phyloP scores from a whole-genome alignment of 1,140 invertebrate genomes.

The Eufriesea mexicana region DNA sequence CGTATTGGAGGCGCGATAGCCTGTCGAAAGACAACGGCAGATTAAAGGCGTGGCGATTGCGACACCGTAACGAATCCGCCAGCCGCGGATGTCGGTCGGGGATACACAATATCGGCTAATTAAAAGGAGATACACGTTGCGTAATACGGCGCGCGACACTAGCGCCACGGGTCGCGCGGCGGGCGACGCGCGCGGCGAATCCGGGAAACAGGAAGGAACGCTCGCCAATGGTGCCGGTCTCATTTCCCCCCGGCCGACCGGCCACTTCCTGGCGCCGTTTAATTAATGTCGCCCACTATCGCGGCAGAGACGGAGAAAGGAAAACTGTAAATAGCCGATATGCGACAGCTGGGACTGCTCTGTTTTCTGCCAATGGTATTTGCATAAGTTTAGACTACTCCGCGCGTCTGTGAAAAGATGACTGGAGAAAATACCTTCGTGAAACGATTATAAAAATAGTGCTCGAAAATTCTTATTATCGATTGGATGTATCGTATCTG shows the following conservation, averaged over 20 bases:
- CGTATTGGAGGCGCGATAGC: constrained; percentile 28
- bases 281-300: constrained; percentile 39
- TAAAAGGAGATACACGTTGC: constrained; percentile 52
- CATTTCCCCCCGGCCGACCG: constrained; percentile 34
- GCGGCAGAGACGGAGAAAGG: constrained; percentile 13
- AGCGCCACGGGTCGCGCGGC: background rate
- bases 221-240: constrained; percentile 18
- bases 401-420: too few relatives aligned
- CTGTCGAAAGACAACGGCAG: constrained; percentile 50
- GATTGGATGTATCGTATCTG: too few relatives aligned
- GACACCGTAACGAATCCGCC: constrained; percentile 33
- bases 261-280: constrained; percentile 44
- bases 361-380: background rate
- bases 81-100: constrained; percentile 24
- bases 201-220: constrained; percentile 43
- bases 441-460: too few relatives aligned
- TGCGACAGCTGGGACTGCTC: background rate
- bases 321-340: constrained; percentile 14
- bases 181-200: background rate
- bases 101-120: constrained; percentile 50
- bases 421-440: too few relatives aligned
- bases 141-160: constrained; percentile 17
- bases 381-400: background rate
- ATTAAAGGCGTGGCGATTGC: constrained; percentile 58
- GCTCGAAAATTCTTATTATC: too few relatives aligned